Evolutionary conservation across 2,113 vertebrate genomes (phyloP), one percentile per base, ranked within the genome.

Genomic region (Actinemys pallida): DNA sequence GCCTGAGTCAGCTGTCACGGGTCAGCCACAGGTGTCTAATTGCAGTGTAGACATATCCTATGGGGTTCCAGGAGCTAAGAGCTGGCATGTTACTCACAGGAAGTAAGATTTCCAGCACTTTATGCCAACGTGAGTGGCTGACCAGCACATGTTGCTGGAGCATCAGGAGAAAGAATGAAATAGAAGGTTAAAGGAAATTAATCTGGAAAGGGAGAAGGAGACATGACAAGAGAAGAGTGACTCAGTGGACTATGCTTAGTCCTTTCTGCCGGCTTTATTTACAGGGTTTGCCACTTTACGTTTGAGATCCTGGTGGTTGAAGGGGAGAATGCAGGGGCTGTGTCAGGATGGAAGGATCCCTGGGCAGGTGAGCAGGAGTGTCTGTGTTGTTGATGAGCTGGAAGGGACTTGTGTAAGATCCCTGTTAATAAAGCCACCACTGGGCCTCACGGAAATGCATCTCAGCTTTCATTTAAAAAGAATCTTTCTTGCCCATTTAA

Each of bases 271-370:
- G 19, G n/a, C n/a, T 75, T 75, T 20, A 75, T 75, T 75, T 75
- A 10, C n/a, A 75, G 42, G 59, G 14, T 62, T 62, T 29, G 6
- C 59, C 59, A 62, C 59, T 62, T 62, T 62, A 62, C 3, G 6
- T 31, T 62, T 62, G 59, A 62, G 59, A 35, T 62, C 59, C 29
- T 62, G 29, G 17, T 80, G 12, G 57, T 79, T 50, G n/a, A 42
- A 20, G 81, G 76, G 29, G 35, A 80, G 69, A 14, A 2, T 0
- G 0, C 27, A 24, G 11, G 27, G 47, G 45, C 16, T 49, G 0
- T 12, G 5, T 45, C 45, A 2, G 0, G 56, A 75, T 83, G 9
- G 50, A 45, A 76, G 52, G 27, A 14, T 8, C 24, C 20, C 10
- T 20, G 25, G 86, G 45, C 10, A 72, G 56, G 62, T 25, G 42